These are phyloP conservation scores for Andinoacara biseriatus DNA, from an alignment of 2,113 vertebrate species.

Conservation along the genomic window DNA sequence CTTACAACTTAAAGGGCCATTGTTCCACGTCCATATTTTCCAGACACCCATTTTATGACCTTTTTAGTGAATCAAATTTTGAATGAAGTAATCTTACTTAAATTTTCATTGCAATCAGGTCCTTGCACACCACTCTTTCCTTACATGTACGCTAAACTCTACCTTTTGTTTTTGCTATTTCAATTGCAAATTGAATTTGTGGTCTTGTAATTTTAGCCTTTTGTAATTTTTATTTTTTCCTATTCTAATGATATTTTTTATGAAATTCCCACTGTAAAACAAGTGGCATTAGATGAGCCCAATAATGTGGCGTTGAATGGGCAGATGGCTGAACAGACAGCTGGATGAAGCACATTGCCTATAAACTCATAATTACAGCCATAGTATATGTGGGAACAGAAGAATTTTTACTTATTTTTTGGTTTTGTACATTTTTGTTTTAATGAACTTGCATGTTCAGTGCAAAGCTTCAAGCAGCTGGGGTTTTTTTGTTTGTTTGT, in stretches of 20 bases:
- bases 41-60: no score
- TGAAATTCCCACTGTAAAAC: background rate
- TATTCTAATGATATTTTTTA: background rate
- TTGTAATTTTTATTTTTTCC: no score
- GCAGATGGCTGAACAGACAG: no score
- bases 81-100: background rate
- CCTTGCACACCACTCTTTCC: no score
- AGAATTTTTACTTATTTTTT: background rate
- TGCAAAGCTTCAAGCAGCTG: background rate
- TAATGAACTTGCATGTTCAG: background rate
- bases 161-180: background rate
- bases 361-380: background rate
- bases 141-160: accelerated
- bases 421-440: background rate
- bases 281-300: background rate
- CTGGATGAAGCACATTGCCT: background rate
- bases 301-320: background rate
- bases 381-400: background rate
- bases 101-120: background rate
- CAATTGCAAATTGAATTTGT: background rate
- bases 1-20: background rate
- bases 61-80: background rate
- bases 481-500: background rate
- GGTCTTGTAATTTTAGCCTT: no score
- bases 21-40: background rate